Evolutionary conservation across 2,888 invertebrate genomes (phyloP).

Genomic region (Cantharis rufa): DNA sequence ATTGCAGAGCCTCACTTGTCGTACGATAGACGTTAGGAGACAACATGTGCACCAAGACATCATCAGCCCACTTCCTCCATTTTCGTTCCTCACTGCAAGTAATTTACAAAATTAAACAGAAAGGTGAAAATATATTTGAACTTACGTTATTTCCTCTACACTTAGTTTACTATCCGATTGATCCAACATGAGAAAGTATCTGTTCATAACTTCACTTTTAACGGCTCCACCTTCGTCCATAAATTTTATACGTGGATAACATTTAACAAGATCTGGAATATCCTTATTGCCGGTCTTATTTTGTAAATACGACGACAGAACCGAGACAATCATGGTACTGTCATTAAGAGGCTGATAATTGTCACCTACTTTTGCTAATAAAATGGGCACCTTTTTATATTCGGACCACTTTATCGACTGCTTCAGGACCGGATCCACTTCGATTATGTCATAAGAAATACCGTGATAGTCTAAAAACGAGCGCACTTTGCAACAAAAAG

Average conservation of each 20-base stretch:
- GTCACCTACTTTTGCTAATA: slow-evolving; percentile 73
- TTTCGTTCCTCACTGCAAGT: slow-evolving; percentile 82
- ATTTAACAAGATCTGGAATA: slow-evolving; percentile 72
- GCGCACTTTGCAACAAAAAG: slow-evolving; percentile 95
- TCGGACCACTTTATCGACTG: slow-evolving; percentile 91
- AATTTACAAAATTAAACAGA: slow-evolving; percentile 9
- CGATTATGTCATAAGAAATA: slow-evolving; percentile 92
- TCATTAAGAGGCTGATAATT: slow-evolving; percentile 89
- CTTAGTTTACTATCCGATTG: slow-evolving; percentile 59
- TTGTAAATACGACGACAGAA: slow-evolving; percentile 76
- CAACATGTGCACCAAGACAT: slow-evolving; percentile 85
- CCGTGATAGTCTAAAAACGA: slow-evolving; percentile 91
- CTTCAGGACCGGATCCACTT: slow-evolving; percentile 94
- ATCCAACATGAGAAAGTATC: slow-evolving; percentile 85
- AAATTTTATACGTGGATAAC: slow-evolving; percentile 74
- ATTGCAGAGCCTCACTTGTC: slow-evolving; percentile 79
- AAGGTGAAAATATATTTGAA: slow-evolving; percentile 14
- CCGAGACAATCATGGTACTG: slow-evolving; percentile 91
- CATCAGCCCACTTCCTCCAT: slow-evolving; percentile 96
- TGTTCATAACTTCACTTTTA: slow-evolving; percentile 79
- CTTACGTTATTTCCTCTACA: slow-evolving; percentile 64
- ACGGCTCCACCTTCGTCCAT: slow-evolving; percentile 70
- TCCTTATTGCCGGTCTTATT: slow-evolving; percentile 60
- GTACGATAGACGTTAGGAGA: slow-evolving; percentile 97
- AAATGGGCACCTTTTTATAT: slow-evolving; percentile 94